Conservation (phyloP, 1,140 invertebrate species). For the Ips nitidus region DNA sequence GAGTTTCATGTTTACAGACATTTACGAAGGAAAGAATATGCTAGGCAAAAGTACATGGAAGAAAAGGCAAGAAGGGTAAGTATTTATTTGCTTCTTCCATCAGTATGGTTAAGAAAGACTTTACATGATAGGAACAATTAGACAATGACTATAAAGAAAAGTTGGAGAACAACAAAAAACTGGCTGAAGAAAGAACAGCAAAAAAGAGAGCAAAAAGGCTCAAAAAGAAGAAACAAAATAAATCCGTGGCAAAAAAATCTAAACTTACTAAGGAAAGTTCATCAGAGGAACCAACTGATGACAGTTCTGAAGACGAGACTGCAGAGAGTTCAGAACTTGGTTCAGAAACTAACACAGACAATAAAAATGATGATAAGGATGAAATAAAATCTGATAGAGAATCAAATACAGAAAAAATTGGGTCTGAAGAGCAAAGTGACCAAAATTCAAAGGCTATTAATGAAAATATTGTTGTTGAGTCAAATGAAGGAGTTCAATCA, state of each 20-base stretch:
- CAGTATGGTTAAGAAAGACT: constrained; percentile 7
- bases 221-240: constrained; percentile 69
- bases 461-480: neutral
- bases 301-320: constrained; percentile 14
- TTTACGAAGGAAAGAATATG: constrained; percentile 90
- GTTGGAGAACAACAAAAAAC: constrained; percentile 75
- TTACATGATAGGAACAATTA: constrained; percentile 65
- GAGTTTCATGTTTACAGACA: constrained; percentile 98
- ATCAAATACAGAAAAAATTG: neutral
- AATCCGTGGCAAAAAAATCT: constrained; percentile 21
- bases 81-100: constrained; percentile 3
- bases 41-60: constrained; percentile 89
- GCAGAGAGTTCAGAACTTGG: constrained; percentile 7
- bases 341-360: neutral
- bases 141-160: constrained; percentile 82
- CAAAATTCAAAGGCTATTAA: neutral
- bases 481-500: neutral
- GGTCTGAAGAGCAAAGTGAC: neutral
- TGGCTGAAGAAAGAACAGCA: constrained; percentile 77
- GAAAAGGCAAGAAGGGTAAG: constrained; percentile 81
- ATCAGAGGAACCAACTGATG: constrained; percentile 23
- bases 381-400: neutral
- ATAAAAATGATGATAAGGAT: neutral
- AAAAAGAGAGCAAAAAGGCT: constrained; percentile 83
- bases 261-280: constrained; percentile 18